phyloP scores from a whole-genome alignment of 2,888 invertebrate species.

The Conchocele bisecta region DNA sequence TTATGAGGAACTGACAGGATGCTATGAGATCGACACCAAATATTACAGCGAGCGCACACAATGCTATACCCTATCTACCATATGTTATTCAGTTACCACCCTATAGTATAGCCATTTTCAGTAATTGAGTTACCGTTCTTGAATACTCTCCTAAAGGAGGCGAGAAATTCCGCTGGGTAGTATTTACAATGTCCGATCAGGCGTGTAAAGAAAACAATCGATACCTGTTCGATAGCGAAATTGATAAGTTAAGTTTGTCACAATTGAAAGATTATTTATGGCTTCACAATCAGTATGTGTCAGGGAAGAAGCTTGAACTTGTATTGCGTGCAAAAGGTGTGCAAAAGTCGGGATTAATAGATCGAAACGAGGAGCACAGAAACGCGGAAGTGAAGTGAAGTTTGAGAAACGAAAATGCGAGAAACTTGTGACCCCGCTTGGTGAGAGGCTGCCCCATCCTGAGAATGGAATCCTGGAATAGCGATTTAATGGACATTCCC shows the following conservation, averaged over 20 bases:
- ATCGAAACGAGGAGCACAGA: background rate
- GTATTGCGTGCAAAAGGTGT: background rate
- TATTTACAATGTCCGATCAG: too few relatives aligned
- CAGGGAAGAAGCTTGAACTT: background rate
- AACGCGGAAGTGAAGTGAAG: background rate
- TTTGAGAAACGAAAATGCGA: background rate
- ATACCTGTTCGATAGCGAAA: too few relatives aligned
- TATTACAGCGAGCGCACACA: too few relatives aligned
- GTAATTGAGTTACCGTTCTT: too few relatives aligned
- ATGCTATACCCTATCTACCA: too few relatives aligned
- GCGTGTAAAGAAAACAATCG: too few relatives aligned
- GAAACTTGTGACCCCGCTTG: slow-evolving; percentile 9
- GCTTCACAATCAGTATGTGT: background rate
- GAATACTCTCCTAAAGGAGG: too few relatives aligned
- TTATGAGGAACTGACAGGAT: too few relatives aligned
- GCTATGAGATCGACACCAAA: too few relatives aligned
- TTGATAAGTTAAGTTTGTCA: background rate
- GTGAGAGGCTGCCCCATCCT: slow-evolving; percentile 7
- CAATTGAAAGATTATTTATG: background rate
- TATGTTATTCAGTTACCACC: too few relatives aligned
- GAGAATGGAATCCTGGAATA: slow-evolving; percentile 8
- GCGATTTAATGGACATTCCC: background rate
- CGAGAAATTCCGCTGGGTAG: too few relatives aligned
- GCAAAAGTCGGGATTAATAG: background rate
- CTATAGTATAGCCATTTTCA: too few relatives aligned